Evolutionary conservation across 2,113 vertebrate species (phyloP).

Genomic region (Grallaria varia): DNA sequence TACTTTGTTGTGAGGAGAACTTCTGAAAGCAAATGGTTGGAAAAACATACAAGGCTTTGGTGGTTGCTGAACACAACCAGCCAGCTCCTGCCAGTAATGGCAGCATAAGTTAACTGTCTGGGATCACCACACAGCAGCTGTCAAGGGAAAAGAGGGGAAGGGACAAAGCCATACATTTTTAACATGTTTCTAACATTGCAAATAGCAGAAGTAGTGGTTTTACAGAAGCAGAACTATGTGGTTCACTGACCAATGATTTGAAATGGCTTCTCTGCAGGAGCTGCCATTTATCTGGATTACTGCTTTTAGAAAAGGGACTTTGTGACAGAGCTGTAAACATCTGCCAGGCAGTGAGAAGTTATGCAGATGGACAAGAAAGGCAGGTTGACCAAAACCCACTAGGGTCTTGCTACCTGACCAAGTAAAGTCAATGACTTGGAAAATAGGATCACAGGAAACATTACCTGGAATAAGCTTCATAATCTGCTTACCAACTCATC

Average conservation of each 20-base stretch:
- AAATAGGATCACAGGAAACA: not conserved
- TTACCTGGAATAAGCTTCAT: not conserved
- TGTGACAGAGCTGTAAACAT: not conserved
- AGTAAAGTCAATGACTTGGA: not conserved
- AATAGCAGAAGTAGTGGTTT: conserved; percentile 25
- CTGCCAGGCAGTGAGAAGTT: not conserved
- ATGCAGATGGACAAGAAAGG: not conserved
- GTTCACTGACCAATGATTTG: conserved; percentile 22
- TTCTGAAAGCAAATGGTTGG: not conserved
- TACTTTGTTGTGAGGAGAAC: not conserved
- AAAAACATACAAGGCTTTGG: not conserved
- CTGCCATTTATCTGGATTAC: not conserved
- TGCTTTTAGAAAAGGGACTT: not conserved
- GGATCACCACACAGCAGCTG: conserved; percentile 25
- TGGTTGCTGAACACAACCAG: not conserved
- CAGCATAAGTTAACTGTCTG: not conserved
- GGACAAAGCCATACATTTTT: not conserved
- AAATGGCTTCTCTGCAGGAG: not conserved
- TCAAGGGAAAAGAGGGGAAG: not conserved
- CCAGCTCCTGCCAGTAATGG: not conserved
- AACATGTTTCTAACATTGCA: not conserved
- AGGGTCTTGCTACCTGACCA: not conserved
- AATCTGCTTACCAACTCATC: not conserved
- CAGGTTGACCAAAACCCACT: not conserved
- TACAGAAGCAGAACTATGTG: conserved; percentile 15